phyloP scores from a whole-genome alignment of 1,140 invertebrate genomes.

The Tachypleus tridentatus region DNA sequence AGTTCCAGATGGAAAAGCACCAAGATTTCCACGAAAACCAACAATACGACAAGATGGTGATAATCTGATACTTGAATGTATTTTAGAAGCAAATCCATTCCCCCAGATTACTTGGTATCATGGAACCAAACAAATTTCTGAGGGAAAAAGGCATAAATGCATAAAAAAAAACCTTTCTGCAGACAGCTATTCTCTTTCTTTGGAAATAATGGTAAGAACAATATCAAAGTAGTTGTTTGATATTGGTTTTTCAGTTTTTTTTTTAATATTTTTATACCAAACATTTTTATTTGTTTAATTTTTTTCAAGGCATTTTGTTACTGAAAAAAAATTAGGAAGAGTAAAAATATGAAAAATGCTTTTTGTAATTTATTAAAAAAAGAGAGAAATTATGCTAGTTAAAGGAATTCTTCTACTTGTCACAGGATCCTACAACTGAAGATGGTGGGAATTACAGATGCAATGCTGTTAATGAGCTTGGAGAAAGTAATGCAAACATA shows the following conservation, averaged over 20 bases:
- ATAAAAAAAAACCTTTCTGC: slow-evolving; percentile 57
- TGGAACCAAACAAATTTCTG: slow-evolving; percentile 63
- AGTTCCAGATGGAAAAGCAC: slow-evolving; percentile 87
- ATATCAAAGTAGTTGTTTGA: slow-evolving; percentile 6
- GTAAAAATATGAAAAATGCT: slow-evolving; percentile 4
- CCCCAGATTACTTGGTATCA: slow-evolving; percentile 95
- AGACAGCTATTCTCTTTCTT: slow-evolving; percentile 76
- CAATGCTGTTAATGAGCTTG: slow-evolving; percentile 90
- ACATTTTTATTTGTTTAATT: background rate
- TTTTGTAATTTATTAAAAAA: background rate
- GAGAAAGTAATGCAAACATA: slow-evolving; percentile 95
- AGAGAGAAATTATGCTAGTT: slow-evolving; percentile 59
- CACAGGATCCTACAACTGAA: slow-evolving; percentile 77
- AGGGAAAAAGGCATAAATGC: slow-evolving; percentile 68
- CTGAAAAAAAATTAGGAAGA: slow-evolving; percentile 4
- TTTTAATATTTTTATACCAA: background rate
- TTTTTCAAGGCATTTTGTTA: background rate
- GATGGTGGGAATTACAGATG: slow-evolving; percentile 97
- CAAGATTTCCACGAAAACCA: slow-evolving; percentile 92
- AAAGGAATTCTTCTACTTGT: slow-evolving; percentile 50
- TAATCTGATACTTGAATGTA: slow-evolving; percentile 86
- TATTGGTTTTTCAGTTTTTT: slow-evolving; percentile 16
- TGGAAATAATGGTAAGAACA: slow-evolving; percentile 45
- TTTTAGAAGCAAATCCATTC: slow-evolving; percentile 84
- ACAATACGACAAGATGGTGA: slow-evolving; percentile 92